Evolutionary conservation across 2,888 invertebrate species (phyloP).

Genomic region (Scaptodrosophila latifasciaeformis): DNA sequence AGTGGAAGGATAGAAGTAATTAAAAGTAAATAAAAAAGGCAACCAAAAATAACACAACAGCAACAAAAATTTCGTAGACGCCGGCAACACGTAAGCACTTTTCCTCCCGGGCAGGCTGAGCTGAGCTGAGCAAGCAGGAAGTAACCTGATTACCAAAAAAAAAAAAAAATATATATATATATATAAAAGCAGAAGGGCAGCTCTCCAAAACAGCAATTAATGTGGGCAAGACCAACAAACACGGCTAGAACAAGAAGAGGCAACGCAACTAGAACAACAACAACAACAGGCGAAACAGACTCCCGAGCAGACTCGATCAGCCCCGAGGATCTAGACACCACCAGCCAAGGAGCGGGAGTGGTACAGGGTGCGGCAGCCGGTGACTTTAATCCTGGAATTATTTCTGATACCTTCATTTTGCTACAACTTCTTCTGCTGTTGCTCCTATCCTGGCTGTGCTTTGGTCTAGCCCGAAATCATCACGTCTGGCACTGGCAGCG

Average conservation of each 20-base stretch:
- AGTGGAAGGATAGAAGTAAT: constrained; percentile 37
- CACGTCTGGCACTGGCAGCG: constrained; percentile 32
- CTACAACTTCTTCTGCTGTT: constrained; percentile 34
- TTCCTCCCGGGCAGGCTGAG: background rate
- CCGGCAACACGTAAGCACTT: background rate
- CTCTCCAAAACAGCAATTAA: constrained; percentile 2
- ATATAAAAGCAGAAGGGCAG: constrained; percentile 2
- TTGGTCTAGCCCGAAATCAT: constrained; percentile 24
- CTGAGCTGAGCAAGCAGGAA: constrained; percentile 21
- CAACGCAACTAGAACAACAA: constrained; percentile 21
- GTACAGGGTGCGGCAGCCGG: too few relatives aligned
- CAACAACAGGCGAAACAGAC: too few relatives aligned
- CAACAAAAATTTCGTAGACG: constrained; percentile 8
- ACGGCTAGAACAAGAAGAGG: too few relatives aligned
- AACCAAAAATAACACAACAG: constrained; percentile 25
- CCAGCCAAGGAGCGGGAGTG: too few relatives aligned
- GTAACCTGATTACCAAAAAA: constrained; percentile 28
- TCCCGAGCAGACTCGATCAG: too few relatives aligned
- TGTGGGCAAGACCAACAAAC: background rate
- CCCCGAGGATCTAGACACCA: too few relatives aligned
- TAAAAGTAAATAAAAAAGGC: constrained; percentile 37
- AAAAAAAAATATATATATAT: constrained; percentile 6
- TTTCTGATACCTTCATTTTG: constrained; percentile 30
- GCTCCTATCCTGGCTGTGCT: constrained; percentile 34
- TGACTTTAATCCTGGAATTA: too few relatives aligned